Base-by-base conservation (phyloP, 2,888 invertebrate species). In the Brenthis daphne region DNA sequence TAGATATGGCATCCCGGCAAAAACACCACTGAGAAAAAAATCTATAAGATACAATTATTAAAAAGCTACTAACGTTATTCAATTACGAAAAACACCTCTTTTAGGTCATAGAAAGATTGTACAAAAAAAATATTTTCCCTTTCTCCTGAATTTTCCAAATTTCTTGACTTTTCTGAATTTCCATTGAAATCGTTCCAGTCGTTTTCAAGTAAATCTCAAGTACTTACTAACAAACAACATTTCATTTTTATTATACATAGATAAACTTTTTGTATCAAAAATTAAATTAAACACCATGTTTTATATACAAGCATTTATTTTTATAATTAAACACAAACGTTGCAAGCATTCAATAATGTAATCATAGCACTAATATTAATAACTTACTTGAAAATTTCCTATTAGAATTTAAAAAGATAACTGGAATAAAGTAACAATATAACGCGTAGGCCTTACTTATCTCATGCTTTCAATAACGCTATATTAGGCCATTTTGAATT, bases 231-330 rank as follows among this genome's bases (percentile, higher is more conserved):
- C 24, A 24, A 24, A 24, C 24, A 24, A 55, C 55, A 14, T 6
- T 33, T 8, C 13, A n/a, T 24, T 20, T 29, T 29, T 16, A 16
- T 16, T 33, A 14, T 56, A n/a, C 6, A 13, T 16, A 53, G 13
- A 37, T 20, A 13, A 20, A 3, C 13, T 3, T 13, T 47, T 20
- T 24, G 5, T n/a, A 6, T 50, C 6, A 2, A 24, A 56, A 20
- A 47, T 29, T 57, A 68, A 73, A 73, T 69, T 64, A 76, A 74
- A 76, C 69, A 64, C 67, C 20, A 20, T 20, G 20, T 64, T 72
- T 79, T 91, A 92, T 92, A 89, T 91, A 92, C 90, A 92, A 92
- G 92, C 92, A 85, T 92, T 91, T 92, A 92, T 91, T 90, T 88
- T 88, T 85, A 87, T 89, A 91, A 89, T 88, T 85, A 87, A 92